phyloP scores from a whole-genome alignment of 2,113 vertebrate genomes.

The Podocnemis expansa region DNA sequence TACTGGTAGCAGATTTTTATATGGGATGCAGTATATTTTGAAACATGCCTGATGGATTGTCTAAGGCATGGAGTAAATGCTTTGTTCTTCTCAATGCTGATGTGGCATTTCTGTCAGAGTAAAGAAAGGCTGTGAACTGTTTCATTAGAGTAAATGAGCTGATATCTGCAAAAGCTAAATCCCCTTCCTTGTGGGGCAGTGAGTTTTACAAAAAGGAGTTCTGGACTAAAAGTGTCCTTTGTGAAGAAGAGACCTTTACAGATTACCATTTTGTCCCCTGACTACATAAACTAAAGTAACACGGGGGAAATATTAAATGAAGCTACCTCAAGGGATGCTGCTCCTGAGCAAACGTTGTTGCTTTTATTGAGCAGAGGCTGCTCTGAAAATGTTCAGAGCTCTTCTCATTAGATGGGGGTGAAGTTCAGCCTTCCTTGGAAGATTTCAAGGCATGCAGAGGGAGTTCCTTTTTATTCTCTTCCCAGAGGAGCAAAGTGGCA shows the following conservation, averaged over 20 bases:
- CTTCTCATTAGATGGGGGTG: not conserved
- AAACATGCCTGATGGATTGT: not conserved
- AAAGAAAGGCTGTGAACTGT: not conserved
- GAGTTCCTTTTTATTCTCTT: not conserved
- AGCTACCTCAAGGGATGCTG: not conserved
- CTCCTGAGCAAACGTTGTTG: not conserved
- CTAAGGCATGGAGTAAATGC: not conserved
- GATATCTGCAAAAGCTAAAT: conserved; percentile 3
- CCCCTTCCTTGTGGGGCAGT: not conserved
- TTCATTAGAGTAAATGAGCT: not conserved
- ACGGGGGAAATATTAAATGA: not conserved
- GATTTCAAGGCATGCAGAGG: not conserved
- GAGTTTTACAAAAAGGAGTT: not conserved
- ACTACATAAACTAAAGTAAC: not conserved
- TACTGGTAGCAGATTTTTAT: not conserved
- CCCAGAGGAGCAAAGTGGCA: not conserved
- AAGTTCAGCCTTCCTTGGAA: not conserved
- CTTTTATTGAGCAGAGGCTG: not conserved
- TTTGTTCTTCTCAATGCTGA: not conserved
- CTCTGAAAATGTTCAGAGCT: not conserved
- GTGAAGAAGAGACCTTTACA: not conserved
- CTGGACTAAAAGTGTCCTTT: not conserved
- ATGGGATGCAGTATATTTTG: not conserved
- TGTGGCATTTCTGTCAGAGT: conserved; percentile 3
- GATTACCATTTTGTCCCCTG: not conserved